A percentile compares a stretch with the other conserved stretches of the same genome.
Evolutionary conservation across 2,888 invertebrate genomes (phyloP).

Genomic region (Parasteatoda lunata): DNA sequence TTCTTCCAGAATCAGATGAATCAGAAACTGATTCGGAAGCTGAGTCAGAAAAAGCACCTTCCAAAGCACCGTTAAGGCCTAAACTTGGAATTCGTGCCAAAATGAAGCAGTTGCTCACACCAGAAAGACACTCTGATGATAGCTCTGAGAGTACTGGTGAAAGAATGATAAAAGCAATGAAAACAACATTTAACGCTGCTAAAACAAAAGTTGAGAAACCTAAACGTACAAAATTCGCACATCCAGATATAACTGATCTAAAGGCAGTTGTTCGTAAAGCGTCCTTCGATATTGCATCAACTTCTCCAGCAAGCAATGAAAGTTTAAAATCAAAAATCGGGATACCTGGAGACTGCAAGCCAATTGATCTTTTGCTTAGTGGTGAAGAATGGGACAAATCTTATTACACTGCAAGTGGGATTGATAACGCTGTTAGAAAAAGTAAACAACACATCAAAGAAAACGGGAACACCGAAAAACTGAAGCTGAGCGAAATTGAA

Average conservation of each 20-base stretch:
- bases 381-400: neutral
- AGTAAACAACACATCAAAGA: neutral
- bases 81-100: too few species aligned
- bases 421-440: neutral
- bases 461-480: too few species aligned
- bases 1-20: too few species aligned
- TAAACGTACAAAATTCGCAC: too few species aligned
- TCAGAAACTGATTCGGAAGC: too few species aligned
- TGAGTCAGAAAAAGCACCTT: too few species aligned
- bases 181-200: neutral
- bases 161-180: neutral
- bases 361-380: neutral
- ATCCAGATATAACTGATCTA: neutral
- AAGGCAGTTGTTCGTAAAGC: neutral
- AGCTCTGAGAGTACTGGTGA: neutral
- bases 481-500: neutral
- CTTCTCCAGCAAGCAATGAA: neutral
- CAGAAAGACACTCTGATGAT: neutral
- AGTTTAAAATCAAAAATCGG: neutral
- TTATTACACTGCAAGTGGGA: neutral
- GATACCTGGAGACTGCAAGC: neutral
- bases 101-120: neutral
- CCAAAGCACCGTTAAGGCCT: too few species aligned
- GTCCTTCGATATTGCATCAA: neutral
- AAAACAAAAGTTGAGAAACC: too few species aligned